These are phyloP conservation scores for Melanerpes aurifrons DNA, from an alignment of 2,113 vertebrate species.

Conservation along the genomic window DNA sequence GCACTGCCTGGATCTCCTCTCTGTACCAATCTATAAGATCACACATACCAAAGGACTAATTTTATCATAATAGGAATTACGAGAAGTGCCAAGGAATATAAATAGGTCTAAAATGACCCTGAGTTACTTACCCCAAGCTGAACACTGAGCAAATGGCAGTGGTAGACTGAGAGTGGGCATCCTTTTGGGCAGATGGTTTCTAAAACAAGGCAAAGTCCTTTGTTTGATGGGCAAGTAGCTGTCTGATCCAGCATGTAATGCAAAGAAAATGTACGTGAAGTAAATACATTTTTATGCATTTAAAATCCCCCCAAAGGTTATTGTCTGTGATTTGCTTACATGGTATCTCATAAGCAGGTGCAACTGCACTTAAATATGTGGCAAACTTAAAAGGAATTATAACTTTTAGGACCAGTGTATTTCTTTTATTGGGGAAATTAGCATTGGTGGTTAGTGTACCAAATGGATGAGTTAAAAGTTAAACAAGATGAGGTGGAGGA, in stretches of 20 bases:
- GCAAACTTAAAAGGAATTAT: not conserved
- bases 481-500: conserved; percentile 11
- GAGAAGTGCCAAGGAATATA: not conserved
- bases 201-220: not conserved
- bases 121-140: not conserved
- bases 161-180: not conserved
- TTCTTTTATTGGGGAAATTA: not conserved
- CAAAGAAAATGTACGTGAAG: not conserved
- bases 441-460: not conserved
- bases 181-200: not conserved
- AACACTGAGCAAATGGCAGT: not conserved
- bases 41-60: not conserved
- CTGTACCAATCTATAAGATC: not conserved
- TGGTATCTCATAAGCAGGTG: not conserved
- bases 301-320: not conserved
- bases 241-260: not conserved
- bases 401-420: not conserved
- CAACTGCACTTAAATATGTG: not conserved
- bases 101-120: not conserved
- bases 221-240: not conserved
- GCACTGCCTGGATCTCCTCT: not conserved
- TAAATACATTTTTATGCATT: not conserved
- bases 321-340: not conserved
- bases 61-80: not conserved
- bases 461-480: conserved; percentile 14